phyloP scores from a whole-genome alignment of 92 coral and sea anemone species.

The Porites lobata region DNA sequence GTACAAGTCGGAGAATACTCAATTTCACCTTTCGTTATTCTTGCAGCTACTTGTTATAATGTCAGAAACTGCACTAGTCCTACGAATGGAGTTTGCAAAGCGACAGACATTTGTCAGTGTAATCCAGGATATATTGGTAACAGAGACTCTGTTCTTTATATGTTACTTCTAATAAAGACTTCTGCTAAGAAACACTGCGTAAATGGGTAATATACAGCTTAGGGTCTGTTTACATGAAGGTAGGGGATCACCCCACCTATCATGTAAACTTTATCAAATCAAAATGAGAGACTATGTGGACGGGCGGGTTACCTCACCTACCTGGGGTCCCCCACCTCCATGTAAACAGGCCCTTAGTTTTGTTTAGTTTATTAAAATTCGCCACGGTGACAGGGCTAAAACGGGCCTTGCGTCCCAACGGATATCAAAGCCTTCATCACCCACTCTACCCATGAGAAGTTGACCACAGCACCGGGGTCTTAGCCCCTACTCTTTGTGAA shows the following conservation, averaged over 20 bases:
- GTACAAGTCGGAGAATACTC: neutral
- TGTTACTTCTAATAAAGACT: neutral
- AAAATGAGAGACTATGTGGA: too few species aligned
- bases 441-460: neutral
- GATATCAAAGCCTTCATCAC: neutral
- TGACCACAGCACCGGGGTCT: slow-evolving; percentile 2
- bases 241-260: too few species aligned
- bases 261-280: too few species aligned
- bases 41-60: slow-evolving; percentile 50
- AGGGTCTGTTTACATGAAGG: too few species aligned
- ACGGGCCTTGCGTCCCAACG: slow-evolving; percentile 2
- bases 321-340: too few species aligned
- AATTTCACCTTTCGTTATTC: neutral
- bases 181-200: slow-evolving; percentile 6
- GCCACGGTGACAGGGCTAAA: slow-evolving; percentile 1
- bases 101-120: slow-evolving; percentile 67
- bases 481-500: slow-evolving; percentile 4
- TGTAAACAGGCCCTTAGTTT: too few species aligned
- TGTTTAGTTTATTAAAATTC: neutral
- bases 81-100: slow-evolving; percentile 57
- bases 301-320: too few species aligned
- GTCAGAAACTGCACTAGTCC: slow-evolving; percentile 72
- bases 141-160: neutral
- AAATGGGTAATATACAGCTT: slow-evolving; percentile 1
- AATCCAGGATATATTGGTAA: slow-evolving; percentile 67